Conservation (phyloP, 2,888 invertebrate genomes). For the Stenodema calcarata region DNA sequence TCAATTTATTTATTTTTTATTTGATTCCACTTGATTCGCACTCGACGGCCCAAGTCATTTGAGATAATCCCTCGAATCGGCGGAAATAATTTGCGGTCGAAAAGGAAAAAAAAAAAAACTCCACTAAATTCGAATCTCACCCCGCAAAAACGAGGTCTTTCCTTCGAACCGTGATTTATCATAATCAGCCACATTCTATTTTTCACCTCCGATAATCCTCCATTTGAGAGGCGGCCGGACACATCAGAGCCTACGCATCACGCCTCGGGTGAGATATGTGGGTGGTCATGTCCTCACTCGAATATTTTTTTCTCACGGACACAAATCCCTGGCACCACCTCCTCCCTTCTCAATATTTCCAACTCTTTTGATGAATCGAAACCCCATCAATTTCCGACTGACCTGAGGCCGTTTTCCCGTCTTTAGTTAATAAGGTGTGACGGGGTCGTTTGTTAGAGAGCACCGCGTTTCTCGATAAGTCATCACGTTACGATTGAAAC, state of each 20-base stretch:
- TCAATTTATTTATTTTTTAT: not conserved
- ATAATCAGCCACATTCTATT: not conserved
- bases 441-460: not conserved
- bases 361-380: not conserved
- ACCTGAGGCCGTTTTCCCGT: not conserved
- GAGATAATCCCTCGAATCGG: not conserved
- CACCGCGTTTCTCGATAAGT: not conserved
- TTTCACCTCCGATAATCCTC: not conserved
- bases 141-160: not conserved
- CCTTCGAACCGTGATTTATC: not conserved
- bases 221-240: not conserved
- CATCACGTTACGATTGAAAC: too few relatives aligned
- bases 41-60: not conserved
- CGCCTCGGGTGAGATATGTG: not conserved
- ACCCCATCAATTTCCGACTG: not conserved
- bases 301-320: not conserved
- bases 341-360: too few relatives aligned
- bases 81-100: not conserved
- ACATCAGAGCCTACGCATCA: not conserved
- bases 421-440: not conserved
- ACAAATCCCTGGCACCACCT: not conserved
- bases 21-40: not conserved
- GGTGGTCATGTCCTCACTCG: slow-evolving; percentile 4
- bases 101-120: not conserved
- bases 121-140: not conserved